Conservation (phyloP, 2,888 invertebrate species). For the Tipula lateralis region DNA sequence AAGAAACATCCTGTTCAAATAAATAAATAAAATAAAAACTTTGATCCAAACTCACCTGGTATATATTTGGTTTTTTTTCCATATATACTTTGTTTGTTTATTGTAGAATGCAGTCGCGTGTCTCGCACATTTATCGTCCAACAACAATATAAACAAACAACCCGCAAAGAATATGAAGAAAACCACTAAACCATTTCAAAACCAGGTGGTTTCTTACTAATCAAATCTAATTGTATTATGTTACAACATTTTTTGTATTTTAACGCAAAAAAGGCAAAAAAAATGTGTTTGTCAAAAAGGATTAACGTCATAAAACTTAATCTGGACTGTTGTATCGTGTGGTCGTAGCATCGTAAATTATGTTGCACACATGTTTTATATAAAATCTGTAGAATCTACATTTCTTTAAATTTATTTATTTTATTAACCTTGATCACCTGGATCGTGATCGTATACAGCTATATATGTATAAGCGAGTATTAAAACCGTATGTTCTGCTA, state of each 20-base stretch:
- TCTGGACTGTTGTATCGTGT: not conserved
- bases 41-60: not conserved
- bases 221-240: not conserved
- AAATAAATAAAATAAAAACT: not conserved
- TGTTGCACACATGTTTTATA: not conserved
- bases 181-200: slow-evolving; percentile 8
- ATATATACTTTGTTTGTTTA: not conserved
- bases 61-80: not conserved
- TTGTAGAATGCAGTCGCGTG: slow-evolving; percentile 3
- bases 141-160: not conserved
- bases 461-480: too few relatives aligned
- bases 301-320: not conserved
- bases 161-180: not conserved
- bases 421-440: not conserved
- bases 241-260: not conserved
- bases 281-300: not conserved
- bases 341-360: not conserved
- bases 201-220: slow-evolving; percentile 4
- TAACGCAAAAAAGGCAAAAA: not conserved
- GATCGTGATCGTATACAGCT: not conserved
- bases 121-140: not conserved
- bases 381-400: not conserved
- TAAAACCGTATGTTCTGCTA: not conserved
- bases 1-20: slow-evolving; percentile 4
- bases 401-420: not conserved